Percentiles rank a stretch among this genome's conserved stretches.
Evolutionary conservation across 2,888 invertebrate genomes (phyloP).

Genomic region (Plebejus argus): DNA sequence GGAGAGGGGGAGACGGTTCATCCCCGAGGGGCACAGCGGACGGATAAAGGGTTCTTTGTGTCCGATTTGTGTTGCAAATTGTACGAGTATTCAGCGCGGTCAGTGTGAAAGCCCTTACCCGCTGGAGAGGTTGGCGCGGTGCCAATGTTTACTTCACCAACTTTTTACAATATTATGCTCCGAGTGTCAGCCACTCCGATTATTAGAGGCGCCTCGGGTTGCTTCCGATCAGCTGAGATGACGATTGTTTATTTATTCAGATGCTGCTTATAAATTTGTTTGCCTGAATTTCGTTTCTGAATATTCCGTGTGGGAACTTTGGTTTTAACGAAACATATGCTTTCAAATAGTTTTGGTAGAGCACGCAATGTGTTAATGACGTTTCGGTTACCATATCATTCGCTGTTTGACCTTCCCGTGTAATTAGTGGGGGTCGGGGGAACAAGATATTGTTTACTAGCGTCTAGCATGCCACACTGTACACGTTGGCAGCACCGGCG

Average conservation of each 20-base stretch:
- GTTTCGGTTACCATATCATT: background rate
- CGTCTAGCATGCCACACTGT: background rate
- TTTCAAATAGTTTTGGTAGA: no score
- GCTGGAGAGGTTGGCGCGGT: constrained; percentile 4
- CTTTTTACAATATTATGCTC: constrained; percentile 23
- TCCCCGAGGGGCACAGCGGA: background rate
- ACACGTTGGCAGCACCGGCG: constrained; percentile 16
- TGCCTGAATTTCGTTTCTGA: no score
- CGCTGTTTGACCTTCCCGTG: background rate
- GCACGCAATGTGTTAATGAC: no score
- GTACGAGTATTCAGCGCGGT: constrained; percentile 5
- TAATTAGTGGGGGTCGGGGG: background rate
- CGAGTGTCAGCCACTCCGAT: background rate
- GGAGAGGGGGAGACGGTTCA: background rate
- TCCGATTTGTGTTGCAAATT: constrained; percentile 24
- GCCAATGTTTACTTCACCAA: constrained; percentile 29
- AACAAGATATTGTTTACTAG: constrained; percentile 16
- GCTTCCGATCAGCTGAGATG: constrained; percentile 3
- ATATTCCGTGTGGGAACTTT: no score
- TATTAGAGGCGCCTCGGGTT: constrained; percentile 23
- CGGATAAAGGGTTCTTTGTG: constrained; percentile 18
- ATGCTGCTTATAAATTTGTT: background rate
- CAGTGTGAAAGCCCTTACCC: constrained; percentile 25
- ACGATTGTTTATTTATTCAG: background rate
- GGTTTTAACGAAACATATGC: no score